These are phyloP conservation scores for Aphis gossypii DNA, from an alignment of 1,140 invertebrate species.

Conservation along the genomic window DNA sequence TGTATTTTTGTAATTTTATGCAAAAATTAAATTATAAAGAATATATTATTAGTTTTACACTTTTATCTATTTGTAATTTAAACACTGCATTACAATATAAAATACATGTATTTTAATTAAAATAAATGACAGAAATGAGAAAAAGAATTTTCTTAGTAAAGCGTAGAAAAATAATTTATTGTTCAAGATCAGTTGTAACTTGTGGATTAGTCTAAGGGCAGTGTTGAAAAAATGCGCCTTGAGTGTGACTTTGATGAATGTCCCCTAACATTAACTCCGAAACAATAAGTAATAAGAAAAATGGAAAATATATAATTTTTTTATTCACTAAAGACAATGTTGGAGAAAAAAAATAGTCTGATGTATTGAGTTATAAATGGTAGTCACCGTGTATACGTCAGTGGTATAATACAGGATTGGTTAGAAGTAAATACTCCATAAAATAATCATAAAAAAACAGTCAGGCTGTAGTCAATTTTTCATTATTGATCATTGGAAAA, in stretches of 20 bases:
- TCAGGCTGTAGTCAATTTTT: no score
- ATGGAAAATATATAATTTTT: conserved; percentile 30
- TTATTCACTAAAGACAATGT: not conserved
- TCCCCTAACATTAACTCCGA: not conserved
- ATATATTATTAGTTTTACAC: not conserved
- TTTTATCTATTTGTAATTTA: not conserved
- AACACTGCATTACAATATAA: not conserved
- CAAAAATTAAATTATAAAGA: not conserved
- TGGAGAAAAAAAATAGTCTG: not conserved
- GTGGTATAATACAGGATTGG: not conserved
- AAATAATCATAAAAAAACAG: not conserved
- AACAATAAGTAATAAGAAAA: conserved; percentile 37
- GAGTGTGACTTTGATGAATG: conserved; percentile 51
- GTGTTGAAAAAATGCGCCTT: not conserved
- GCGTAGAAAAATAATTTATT: conserved; percentile 37
- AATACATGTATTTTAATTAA: not conserved
- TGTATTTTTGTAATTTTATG: not conserved
- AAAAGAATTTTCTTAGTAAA: not conserved
- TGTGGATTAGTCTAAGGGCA: not conserved
- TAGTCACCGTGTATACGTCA: not conserved
- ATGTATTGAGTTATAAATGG: conserved; percentile 32
- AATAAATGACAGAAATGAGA: not conserved
- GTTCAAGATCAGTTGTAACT: conserved; percentile 5
- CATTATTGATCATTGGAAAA: no score
- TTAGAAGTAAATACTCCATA: not conserved